Evolutionary conservation across 2,888 invertebrate genomes (phyloP).

Genomic region (Phragmatobia fuliginosa): DNA sequence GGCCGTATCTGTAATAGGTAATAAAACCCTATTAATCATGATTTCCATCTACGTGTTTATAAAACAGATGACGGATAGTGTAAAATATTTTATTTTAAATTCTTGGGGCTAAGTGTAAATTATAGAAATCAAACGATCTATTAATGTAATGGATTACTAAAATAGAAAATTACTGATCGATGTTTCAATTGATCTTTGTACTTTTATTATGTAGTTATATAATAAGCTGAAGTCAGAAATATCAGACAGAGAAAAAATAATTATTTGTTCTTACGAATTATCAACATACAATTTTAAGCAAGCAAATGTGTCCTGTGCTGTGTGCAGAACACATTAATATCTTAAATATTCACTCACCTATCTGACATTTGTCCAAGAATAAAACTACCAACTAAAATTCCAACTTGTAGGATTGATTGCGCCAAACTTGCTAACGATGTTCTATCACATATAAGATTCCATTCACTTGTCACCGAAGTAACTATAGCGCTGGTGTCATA

Average conservation of each 20-base stretch:
- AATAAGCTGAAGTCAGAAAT: too few relatives aligned
- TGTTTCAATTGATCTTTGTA: too few relatives aligned
- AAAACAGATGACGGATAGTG: background rate
- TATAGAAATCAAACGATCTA: too few relatives aligned
- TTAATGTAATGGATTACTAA: background rate
- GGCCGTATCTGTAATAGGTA: constrained; percentile 85
- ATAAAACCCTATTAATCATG: constrained; percentile 4
- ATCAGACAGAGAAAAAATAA: background rate
- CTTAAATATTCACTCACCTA: constrained; percentile 58
- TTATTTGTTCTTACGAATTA: background rate
- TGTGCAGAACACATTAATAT: background rate
- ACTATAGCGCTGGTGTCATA: constrained; percentile 84
- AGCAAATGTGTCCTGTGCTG: background rate
- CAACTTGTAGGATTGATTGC: constrained; percentile 86
- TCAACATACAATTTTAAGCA: background rate
- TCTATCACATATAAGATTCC: constrained; percentile 87
- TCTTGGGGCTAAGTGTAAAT: too few relatives aligned
- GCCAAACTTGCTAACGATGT: constrained; percentile 83
- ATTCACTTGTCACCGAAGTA: constrained; percentile 87
- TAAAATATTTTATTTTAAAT: too few relatives aligned
- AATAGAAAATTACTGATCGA: background rate
- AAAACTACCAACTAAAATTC: constrained; percentile 85
- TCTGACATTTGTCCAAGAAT: constrained; percentile 84
- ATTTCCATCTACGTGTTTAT: background rate
- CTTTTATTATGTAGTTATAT: too few relatives aligned